Evolutionary conservation across 2,113 vertebrate genomes (phyloP).

Genomic region (Corythaixoides concolor): DNA sequence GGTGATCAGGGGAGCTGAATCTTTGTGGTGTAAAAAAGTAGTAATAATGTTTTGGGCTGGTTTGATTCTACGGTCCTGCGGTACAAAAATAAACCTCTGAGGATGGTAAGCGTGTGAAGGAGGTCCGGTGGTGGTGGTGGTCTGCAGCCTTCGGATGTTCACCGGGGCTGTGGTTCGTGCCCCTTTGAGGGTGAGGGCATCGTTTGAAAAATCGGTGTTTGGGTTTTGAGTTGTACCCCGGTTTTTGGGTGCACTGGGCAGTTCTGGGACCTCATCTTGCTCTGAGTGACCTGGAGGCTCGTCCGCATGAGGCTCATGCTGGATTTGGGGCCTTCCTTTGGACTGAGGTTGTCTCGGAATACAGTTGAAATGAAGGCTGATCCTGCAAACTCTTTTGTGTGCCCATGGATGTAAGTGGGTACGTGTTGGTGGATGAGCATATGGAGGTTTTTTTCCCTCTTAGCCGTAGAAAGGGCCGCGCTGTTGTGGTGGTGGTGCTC

Average conservation of each 20-base stretch:
- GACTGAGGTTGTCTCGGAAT: accelerated
- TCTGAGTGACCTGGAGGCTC: not conserved
- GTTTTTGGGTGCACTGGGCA: not conserved
- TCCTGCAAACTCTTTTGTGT: not conserved
- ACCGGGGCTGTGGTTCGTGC: not conserved
- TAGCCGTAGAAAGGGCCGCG: accelerated
- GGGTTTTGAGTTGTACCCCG: not conserved
- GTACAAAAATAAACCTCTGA: not conserved
- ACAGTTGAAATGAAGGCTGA: accelerated
- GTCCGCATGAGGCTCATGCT: accelerated
- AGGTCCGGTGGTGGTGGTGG: not conserved
- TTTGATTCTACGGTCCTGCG: not conserved
- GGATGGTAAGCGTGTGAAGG: accelerated
- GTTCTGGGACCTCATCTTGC: accelerated
- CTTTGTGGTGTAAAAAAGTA: not conserved
- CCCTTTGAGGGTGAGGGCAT: not conserved
- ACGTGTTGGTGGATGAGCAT: accelerated
- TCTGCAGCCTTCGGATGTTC: not conserved
- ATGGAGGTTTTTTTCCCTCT: not conserved
- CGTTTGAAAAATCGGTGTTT: not conserved
- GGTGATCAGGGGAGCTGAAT: not conserved
- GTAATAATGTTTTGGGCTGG: not conserved
- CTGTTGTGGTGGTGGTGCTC: not conserved
- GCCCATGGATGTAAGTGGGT: not conserved
- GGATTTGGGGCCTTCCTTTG: not conserved